Evolutionary conservation across 2,888 invertebrate species (phyloP).

Genomic region (Folsomia candida): DNA sequence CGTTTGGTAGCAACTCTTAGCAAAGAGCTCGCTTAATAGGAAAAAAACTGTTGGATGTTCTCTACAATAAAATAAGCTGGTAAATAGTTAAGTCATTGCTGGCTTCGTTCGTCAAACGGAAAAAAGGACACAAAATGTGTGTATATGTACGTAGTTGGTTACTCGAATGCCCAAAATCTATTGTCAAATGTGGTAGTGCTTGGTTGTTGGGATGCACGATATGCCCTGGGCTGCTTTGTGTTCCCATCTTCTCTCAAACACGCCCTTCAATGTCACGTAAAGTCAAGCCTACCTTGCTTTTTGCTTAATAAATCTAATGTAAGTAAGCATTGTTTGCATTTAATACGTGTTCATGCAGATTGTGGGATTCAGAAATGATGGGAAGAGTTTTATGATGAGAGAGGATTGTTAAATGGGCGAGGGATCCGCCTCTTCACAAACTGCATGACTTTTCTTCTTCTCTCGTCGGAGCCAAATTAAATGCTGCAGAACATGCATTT

Average conservation of each 20-base stretch:
- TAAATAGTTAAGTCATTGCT: background rate
- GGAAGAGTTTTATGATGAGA: slow-evolving; percentile 1
- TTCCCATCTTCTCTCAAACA: slow-evolving; percentile 1
- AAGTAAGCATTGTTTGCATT: slow-evolving; percentile 4
- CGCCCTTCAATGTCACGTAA: slow-evolving; percentile 22
- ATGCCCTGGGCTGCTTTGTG: slow-evolving; percentile 18
- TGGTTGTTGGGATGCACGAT: slow-evolving; percentile 12
- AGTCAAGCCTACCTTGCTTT: slow-evolving; percentile 11
- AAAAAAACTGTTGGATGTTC: no score
- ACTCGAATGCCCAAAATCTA: background rate
- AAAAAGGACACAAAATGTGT: slow-evolving; percentile 1
- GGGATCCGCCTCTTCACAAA: background rate
- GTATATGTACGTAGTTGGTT: background rate
- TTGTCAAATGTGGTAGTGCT: background rate
- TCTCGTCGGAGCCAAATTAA: no score
- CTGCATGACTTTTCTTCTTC: background rate
- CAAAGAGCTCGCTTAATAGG: no score
- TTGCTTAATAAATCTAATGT: background rate
- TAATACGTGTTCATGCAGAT: background rate
- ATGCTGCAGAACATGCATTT: no score
- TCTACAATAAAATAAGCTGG: no score
- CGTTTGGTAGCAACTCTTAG: no score
- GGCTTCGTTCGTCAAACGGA: background rate
- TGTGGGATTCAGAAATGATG: background rate
- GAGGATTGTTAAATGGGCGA: background rate